Base-by-base conservation (phyloP, 1,140 invertebrate genomes). In the Lordiphosa mommai region DNA sequence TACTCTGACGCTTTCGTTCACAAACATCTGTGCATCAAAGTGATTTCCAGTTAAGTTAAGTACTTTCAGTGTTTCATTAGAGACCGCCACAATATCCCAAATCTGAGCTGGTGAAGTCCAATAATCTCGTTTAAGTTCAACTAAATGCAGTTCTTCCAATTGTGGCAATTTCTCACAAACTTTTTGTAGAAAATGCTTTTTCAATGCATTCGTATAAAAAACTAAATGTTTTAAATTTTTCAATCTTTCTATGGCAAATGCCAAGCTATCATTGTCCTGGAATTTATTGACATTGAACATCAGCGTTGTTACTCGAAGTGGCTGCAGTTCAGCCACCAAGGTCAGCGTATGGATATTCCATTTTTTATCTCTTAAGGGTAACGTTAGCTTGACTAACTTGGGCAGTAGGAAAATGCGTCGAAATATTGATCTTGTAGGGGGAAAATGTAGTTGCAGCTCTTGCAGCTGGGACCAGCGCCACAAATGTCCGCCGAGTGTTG, bases 191-290 rank as follows among this genome's bases (percentile, higher is more conserved):
- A 48, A 17, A 0, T 51, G 8, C 7, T 49, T 9, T 4, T 56
- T 57, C 6, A 84, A 59, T 20, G 72, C 77, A 30, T 84, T 77
- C 2, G 76, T 43, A 2, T 57, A 40, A 13, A 84, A n/a, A 2
- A 44, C 48, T 9, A 84, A 32, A n/a, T 50, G 49, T 0, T 52
- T 47, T 4, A 82, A 38, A 44, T 76, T 76, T 9, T 20, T 2
- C 56, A 82, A 59, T 0, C 8, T 3, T 4, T 1, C 0, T 0
- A 74, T 50, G 32, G 6, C 29, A 0, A 41, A 16, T 16, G 59
- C 20, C 1, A 63, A 9, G 4, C 4, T 17, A 5, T 40, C 41
- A 29, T 50, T 82, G 23, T 29, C 48, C 71, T 67, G 74, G 29
- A 69, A 64, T 27, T 27, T 27, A 2, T 52, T 27, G 33, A 64